Conservation (phyloP, 2,888 invertebrate genomes). For the Ennomos quercinarius region DNA sequence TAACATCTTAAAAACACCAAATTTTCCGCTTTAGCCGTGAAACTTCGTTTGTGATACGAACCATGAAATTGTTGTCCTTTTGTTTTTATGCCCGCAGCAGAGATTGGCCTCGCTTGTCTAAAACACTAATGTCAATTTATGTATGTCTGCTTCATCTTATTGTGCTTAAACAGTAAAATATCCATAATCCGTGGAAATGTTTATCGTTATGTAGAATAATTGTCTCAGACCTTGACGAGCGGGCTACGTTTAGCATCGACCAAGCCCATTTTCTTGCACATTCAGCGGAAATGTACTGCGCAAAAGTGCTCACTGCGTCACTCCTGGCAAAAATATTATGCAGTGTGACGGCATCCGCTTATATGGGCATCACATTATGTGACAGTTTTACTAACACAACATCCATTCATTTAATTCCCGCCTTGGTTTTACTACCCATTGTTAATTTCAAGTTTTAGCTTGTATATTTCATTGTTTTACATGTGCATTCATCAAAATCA, state of each 20-base stretch:
- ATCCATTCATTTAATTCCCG: slow-evolving; percentile 39
- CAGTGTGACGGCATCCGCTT: slow-evolving; percentile 45
- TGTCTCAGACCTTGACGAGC: slow-evolving; percentile 66
- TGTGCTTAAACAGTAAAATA: slow-evolving; percentile 67
- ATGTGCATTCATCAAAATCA: slow-evolving; percentile 21
- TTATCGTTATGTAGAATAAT: slow-evolving; percentile 62
- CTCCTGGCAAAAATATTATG: slow-evolving; percentile 43
- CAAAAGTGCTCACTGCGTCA: slow-evolving; percentile 57
- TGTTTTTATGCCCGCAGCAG: slow-evolving; percentile 38
- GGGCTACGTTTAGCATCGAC: slow-evolving; percentile 38
- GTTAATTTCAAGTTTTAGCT: slow-evolving; percentile 38
- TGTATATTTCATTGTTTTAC: slow-evolving; percentile 35
- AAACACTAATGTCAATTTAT: slow-evolving; percentile 52
- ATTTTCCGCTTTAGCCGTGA: slow-evolving; percentile 43
- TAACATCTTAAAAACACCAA: slow-evolving; percentile 28
- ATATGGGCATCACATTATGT: slow-evolving; percentile 51
- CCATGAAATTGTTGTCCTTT: slow-evolving; percentile 44
- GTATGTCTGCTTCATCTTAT: slow-evolving; percentile 50
- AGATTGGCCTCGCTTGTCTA: slow-evolving; percentile 63
- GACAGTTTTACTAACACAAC: slow-evolving; percentile 51
- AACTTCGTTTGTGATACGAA: slow-evolving; percentile 43
- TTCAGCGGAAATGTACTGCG: slow-evolving; percentile 55
- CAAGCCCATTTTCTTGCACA: slow-evolving; percentile 43
- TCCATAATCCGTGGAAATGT: slow-evolving; percentile 73
- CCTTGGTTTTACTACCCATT: slow-evolving; percentile 32